Conservation (phyloP, 2,797 vertebrate species). For the Artibeus lituratus region DNA sequence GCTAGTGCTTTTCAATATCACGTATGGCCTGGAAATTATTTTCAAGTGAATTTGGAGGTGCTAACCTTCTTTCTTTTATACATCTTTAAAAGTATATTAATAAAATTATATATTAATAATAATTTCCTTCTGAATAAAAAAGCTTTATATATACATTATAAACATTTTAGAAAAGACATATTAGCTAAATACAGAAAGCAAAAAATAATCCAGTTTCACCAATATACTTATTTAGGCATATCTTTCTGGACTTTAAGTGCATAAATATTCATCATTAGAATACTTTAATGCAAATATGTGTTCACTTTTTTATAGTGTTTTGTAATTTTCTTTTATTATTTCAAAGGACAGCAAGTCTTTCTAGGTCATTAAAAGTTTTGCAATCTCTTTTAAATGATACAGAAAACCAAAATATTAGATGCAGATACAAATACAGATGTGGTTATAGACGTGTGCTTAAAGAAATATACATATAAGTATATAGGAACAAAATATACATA, state of each 20-base stretch:
- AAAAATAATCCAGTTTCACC: neutral
- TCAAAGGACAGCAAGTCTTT: neutral
- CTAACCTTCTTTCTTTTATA: neutral
- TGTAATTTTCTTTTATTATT: neutral
- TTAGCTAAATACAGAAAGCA: neutral
- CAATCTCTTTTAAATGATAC: neutral
- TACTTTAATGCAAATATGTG: neutral
- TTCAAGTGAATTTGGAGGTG: neutral
- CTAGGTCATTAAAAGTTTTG: neutral
- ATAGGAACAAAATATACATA: neutral
- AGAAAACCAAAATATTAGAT: neutral
- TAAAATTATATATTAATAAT: neutral
- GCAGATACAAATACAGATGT: neutral
- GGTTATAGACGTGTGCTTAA: neutral
- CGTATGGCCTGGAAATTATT: neutral
- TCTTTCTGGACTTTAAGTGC: neutral
- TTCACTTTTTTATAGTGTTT: neutral
- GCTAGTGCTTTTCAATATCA: neutral
- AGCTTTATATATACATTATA: neutral
- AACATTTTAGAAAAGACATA: neutral
- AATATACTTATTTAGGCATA: neutral
- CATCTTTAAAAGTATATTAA: neutral
- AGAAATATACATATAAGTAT: neutral
- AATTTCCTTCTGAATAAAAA: neutral
- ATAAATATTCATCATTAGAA: constrained; percentile 27